These are phyloP conservation scores for Uropetala carovei DNA, from an alignment of 2,888 invertebrate species.

Conservation along the genomic window DNA sequence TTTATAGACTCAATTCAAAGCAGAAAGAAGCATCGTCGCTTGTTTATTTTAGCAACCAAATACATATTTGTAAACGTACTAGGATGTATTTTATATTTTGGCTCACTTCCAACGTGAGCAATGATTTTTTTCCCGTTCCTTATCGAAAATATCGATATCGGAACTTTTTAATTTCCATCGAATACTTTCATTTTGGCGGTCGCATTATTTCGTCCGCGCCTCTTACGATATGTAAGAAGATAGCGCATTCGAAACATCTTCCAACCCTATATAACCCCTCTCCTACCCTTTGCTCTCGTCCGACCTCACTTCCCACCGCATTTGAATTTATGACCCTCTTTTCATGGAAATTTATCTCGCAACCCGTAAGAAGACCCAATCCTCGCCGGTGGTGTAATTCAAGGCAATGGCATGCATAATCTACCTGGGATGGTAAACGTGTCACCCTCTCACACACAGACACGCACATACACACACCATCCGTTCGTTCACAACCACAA, in stretches of 20 bases:
- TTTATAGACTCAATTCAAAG: too few relatives aligned
- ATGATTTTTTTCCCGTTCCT: neutral
- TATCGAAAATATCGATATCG: neutral
- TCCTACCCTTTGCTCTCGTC: neutral
- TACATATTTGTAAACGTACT: too few relatives aligned
- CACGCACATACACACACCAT: too few relatives aligned
- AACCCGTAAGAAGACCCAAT: neutral
- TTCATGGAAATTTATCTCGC: slow-evolving; percentile 44
- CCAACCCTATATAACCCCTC: neutral
- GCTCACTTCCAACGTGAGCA: too few relatives aligned
- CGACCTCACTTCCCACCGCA: neutral
- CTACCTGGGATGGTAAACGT: neutral
- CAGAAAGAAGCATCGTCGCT: too few relatives aligned
- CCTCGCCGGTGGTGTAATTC: slow-evolving; percentile 2
- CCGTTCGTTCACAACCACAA: neutral
- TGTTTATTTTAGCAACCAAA: too few relatives aligned
- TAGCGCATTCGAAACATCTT: neutral
- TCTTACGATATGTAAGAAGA: neutral
- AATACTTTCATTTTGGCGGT: neutral
- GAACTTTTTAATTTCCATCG: neutral
- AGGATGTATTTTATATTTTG: too few relatives aligned
- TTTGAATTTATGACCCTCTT: slow-evolving; percentile 56
- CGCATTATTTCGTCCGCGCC: neutral
- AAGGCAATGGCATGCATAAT: slow-evolving; percentile 13
- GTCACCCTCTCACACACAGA: neutral